Conservation (phyloP, 2,888 invertebrate genomes). For the Hyposoter didymator region DNA sequence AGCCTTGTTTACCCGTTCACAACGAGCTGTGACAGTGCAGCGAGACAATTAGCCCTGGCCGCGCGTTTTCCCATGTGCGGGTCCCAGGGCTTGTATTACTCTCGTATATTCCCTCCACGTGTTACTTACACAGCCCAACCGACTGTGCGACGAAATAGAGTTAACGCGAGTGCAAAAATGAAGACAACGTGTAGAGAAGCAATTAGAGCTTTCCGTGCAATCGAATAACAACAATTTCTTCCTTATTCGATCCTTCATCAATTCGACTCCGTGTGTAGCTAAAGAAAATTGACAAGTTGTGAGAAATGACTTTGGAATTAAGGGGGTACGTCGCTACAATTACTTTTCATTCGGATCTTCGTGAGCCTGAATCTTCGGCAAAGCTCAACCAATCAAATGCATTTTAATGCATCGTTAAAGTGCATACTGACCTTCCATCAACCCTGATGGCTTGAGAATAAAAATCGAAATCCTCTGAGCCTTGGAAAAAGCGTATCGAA, state of each 20-base stretch:
- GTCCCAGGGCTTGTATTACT: slow-evolving; percentile 30
- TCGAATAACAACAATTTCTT: background rate
- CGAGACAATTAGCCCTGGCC: slow-evolving; percentile 33
- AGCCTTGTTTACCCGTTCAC: slow-evolving; percentile 54
- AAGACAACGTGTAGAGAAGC: background rate
- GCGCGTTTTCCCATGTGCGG: slow-evolving; percentile 5
- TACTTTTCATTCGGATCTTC: background rate
- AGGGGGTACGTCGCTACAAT: background rate
- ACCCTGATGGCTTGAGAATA: background rate
- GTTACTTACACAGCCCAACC: background rate
- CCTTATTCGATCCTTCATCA: background rate
- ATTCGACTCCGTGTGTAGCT: background rate
- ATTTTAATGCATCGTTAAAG: background rate
- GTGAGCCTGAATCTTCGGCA: background rate
- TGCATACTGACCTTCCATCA: background rate
- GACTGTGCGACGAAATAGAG: background rate
- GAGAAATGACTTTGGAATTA: background rate
- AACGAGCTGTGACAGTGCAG: slow-evolving; percentile 51
- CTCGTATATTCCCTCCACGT: background rate
- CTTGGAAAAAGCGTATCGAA: background rate
- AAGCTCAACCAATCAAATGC: background rate
- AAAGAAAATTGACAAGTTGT: background rate
- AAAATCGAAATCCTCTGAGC: background rate
- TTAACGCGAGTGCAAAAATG: background rate
- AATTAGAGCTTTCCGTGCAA: background rate